A percentile compares a stretch with the other conserved stretches of the same genome.
phyloP scores from a whole-genome alignment of 2,113 vertebrate species.

The Genyomyrus donnyi region DNA sequence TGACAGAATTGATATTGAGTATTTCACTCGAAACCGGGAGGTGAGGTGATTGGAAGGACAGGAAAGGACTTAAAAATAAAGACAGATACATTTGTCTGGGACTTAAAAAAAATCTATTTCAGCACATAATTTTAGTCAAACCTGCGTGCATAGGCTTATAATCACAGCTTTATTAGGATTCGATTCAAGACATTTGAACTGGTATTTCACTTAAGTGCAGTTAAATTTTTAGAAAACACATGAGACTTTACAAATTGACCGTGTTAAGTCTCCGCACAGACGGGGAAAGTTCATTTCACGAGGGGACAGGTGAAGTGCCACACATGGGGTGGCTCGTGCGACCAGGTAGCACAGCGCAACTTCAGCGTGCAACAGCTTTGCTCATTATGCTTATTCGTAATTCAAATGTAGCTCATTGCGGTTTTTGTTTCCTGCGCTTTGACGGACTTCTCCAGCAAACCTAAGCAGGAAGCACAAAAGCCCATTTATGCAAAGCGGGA shows the following conservation, averaged over 20 bases:
- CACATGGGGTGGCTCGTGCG: neutral
- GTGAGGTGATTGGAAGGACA: neutral
- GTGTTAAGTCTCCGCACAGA: neutral
- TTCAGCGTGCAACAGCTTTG: neutral
- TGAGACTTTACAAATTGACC: neutral
- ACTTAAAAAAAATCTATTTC: neutral
- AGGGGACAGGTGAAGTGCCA: neutral
- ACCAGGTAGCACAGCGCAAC: neutral
- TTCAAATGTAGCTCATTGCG: neutral
- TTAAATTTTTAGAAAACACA: neutral
- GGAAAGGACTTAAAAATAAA: neutral
- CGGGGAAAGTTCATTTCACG: neutral
- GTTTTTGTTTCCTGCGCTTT: neutral
- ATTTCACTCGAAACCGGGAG: neutral
- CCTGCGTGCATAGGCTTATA: neutral
- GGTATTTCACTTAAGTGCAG: neutral
- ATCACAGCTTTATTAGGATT: slow-evolving; percentile 4
- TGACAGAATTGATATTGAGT: neutral
- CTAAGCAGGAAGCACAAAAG: neutral
- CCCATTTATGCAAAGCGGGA: slow-evolving; percentile 3
- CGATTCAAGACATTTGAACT: neutral
- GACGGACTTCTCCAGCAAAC: neutral
- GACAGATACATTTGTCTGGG: neutral
- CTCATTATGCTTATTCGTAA: neutral
- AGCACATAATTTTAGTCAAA: neutral